These are phyloP conservation scores for Callithrix jacchus DNA, from an alignment of 2,113 vertebrate genomes.

Conservation along the genomic window DNA sequence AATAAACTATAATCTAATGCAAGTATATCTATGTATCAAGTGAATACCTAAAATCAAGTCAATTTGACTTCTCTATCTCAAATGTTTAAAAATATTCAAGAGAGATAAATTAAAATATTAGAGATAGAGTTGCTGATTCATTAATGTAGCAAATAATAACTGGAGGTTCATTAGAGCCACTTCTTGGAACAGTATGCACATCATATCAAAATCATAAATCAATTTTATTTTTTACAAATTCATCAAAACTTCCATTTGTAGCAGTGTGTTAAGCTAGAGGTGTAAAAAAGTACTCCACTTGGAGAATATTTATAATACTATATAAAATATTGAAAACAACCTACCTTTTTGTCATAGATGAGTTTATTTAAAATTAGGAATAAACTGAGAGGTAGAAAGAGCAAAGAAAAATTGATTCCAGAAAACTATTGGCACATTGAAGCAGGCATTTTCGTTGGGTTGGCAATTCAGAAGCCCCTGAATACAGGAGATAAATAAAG, in stretches of 20 bases:
- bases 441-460: background rate
- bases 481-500: background rate
- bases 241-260: background rate
- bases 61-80: background rate
- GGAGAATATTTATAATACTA: background rate
- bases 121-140: background rate
- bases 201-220: background rate
- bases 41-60: background rate
- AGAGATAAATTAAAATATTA: background rate
- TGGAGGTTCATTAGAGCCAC: background rate
- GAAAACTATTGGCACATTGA: background rate
- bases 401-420: background rate
- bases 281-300: background rate
- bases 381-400: background rate
- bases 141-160: background rate
- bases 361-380: background rate
- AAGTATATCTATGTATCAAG: background rate
- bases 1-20: background rate
- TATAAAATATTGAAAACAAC: conserved; percentile 9
- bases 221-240: background rate
- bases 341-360: background rate
- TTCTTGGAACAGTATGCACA: background rate
- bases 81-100: background rate
- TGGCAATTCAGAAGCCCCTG: background rate
- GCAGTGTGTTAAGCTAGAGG: background rate